Percentiles rank a stretch among this genome's conserved stretches.
Conservation (phyloP, 2,797 vertebrate genomes). For the Sparus aurata region DNA sequence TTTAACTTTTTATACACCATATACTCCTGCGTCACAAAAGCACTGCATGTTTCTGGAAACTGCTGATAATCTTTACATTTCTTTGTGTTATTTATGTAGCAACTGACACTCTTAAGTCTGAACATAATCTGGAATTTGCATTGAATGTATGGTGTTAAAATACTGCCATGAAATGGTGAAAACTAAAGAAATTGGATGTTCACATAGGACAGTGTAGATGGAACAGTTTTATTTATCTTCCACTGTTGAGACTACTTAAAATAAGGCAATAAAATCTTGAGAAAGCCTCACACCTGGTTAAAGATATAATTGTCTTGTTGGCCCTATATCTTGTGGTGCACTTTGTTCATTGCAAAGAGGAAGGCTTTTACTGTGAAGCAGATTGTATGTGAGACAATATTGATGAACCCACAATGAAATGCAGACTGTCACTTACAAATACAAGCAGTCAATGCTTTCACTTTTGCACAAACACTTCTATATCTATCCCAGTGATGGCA, state of each 20-base stretch:
- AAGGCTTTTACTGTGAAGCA: slow-evolving; percentile 35
- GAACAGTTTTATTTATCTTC: slow-evolving; percentile 19
- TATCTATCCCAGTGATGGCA: slow-evolving; percentile 27
- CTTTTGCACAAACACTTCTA: slow-evolving; percentile 48
- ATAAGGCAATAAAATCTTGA: slow-evolving; percentile 30
- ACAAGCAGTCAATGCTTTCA: slow-evolving; percentile 44
- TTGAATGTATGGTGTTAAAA: slow-evolving; percentile 12
- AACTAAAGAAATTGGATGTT: slow-evolving; percentile 1
- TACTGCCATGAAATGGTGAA: slow-evolving; percentile 21
- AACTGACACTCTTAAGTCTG: too few species aligned
- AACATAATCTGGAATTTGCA: slow-evolving; percentile 9
- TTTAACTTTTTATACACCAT: too few species aligned
- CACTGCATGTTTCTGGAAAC: too few species aligned
- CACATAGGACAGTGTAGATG: slow-evolving; percentile 4
- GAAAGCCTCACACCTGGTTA: slow-evolving; percentile 36
- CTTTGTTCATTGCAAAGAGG: slow-evolving; percentile 7
- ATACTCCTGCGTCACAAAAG: too few species aligned
- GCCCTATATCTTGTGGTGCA: neutral
- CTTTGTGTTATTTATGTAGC: too few species aligned
- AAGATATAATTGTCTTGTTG: slow-evolving; percentile 32
- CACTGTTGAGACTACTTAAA: slow-evolving; percentile 1
- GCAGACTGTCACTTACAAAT: slow-evolving; percentile 8
- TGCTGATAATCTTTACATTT: too few species aligned
- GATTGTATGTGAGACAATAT: slow-evolving; percentile 27
- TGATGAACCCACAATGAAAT: slow-evolving; percentile 42